Percentiles rank a stretch among this genome's conserved stretches.
phyloP scores from a whole-genome alignment of 2,113 vertebrate species.

The Brachirus orientalis region DNA sequence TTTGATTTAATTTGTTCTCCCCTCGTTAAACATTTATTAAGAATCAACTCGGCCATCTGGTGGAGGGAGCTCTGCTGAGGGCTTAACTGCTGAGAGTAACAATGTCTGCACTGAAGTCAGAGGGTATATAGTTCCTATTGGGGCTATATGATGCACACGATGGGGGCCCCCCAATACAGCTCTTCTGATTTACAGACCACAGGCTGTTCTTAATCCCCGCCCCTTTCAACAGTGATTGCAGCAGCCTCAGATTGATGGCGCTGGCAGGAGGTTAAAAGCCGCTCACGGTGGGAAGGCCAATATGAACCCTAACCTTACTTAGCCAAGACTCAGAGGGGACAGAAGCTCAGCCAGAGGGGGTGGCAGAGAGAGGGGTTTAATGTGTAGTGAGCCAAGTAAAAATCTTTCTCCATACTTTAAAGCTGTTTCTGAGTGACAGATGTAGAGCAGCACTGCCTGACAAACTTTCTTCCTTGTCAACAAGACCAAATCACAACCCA shows the following conservation, averaged over 20 bases:
- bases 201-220: constrained; percentile 71
- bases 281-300: constrained; percentile 73
- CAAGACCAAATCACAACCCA: neutral
- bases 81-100: constrained; percentile 41
- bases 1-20: constrained; percentile 72
- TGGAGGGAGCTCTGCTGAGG: constrained; percentile 43
- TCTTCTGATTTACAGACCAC: constrained; percentile 65
- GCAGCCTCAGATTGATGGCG: constrained; percentile 68
- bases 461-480: constrained; percentile 28
- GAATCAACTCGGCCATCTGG: constrained; percentile 70
- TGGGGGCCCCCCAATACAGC: constrained; percentile 31
- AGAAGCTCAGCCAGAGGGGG: constrained; percentile 31
- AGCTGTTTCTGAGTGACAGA: constrained; percentile 35
- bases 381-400: constrained; percentile 31
- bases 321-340: constrained; percentile 57
- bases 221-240: constrained; percentile 63
- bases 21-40: constrained; percentile 68
- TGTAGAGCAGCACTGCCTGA: constrained; percentile 15
- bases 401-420: constrained; percentile 39
- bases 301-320: constrained; percentile 70
- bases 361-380: constrained; percentile 37
- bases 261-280: constrained; percentile 79
- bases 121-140: constrained; percentile 45
- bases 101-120: constrained; percentile 48
- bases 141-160: constrained; percentile 48